Evolutionary conservation across 1,140 invertebrate genomes (phyloP).

Genomic region (Neuroterus valhalla): DNA sequence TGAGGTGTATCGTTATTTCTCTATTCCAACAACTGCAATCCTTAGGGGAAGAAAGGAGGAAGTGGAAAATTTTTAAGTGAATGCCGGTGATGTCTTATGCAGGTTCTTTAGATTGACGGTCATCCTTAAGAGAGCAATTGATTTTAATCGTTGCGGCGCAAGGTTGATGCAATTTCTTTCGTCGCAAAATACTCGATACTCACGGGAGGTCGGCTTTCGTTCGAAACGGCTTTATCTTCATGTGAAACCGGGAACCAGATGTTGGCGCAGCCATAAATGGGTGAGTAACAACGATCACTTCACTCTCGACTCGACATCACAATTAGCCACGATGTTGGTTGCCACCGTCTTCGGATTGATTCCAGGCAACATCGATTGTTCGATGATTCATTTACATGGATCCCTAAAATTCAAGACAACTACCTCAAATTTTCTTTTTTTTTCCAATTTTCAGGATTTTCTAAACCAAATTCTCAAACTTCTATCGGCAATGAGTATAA

Average conservation of each 20-base stretch:
- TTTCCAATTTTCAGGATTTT: too few relatives aligned
- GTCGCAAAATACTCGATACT: constrained; percentile 64
- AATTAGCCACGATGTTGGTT: constrained; percentile 39
- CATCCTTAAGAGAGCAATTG: constrained; percentile 20
- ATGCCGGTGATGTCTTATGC: background rate
- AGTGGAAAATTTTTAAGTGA: constrained; percentile 17
- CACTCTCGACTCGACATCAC: constrained; percentile 57
- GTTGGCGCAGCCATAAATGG: constrained; percentile 62
- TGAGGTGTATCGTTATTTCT: too few relatives aligned
- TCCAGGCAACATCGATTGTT: background rate
- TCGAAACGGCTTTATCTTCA: constrained; percentile 66
- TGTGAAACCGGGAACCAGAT: constrained; percentile 57
- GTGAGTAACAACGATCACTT: constrained; percentile 59
- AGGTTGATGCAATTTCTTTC: constrained; percentile 38
- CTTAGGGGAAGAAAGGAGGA: background rate
- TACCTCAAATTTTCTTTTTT: background rate
- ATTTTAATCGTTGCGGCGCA: constrained; percentile 16
- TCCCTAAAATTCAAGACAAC: background rate
- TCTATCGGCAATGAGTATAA: too few relatives aligned
- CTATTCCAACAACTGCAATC: background rate
- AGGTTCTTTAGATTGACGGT: background rate
- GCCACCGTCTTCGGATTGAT: background rate
- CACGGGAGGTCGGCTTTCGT: constrained; percentile 66
- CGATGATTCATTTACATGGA: constrained; percentile 38
- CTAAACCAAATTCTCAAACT: too few relatives aligned